phyloP scores from a whole-genome alignment of 2,888 invertebrate genomes.

The Pedicia rivosa region DNA sequence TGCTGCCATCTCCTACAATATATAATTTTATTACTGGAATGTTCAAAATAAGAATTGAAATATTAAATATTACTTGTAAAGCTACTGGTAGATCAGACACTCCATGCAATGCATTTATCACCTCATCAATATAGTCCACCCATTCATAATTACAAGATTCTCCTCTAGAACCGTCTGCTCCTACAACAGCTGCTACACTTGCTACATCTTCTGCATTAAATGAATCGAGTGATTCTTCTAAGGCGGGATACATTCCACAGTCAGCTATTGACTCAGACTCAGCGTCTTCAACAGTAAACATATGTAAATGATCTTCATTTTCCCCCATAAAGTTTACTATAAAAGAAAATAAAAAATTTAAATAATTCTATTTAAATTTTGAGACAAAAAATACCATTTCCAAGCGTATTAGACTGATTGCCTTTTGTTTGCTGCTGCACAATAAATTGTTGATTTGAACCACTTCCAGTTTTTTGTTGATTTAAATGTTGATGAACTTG shows the following conservation, averaged over 20 bases:
- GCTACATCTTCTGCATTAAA: conserved; percentile 20
- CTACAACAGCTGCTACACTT: conserved; percentile 1
- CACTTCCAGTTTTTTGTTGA: conserved; percentile 19
- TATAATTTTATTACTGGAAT: background rate
- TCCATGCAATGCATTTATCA: conserved; percentile 27
- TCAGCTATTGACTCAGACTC: conserved; percentile 17
- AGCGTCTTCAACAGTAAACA: conserved; percentile 17
- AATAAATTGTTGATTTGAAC: conserved; percentile 12
- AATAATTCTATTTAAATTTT: too few relatives aligned
- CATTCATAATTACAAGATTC: conserved; percentile 20
- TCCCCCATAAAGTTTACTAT: conserved; percentile 16
- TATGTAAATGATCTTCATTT: conserved; percentile 19
- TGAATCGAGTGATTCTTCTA: conserved; percentile 23
- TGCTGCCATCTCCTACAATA: conserved; percentile 25
- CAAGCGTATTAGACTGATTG: too few relatives aligned
- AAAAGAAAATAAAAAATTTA: too few relatives aligned
- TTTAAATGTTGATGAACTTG: conserved; percentile 25
- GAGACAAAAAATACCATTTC: too few relatives aligned
- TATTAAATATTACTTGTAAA: conserved; percentile 20
- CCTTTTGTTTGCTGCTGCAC: conserved; percentile 25
- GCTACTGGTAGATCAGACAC: conserved; percentile 20
- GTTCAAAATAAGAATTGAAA: background rate
- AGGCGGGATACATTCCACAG: conserved; percentile 23
- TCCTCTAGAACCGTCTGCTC: conserved; percentile 17
- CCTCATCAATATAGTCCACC: conserved; percentile 27